These are phyloP conservation scores for Stenodera caucasica DNA, from an alignment of 2,888 invertebrate genomes.

Conservation along the genomic window DNA sequence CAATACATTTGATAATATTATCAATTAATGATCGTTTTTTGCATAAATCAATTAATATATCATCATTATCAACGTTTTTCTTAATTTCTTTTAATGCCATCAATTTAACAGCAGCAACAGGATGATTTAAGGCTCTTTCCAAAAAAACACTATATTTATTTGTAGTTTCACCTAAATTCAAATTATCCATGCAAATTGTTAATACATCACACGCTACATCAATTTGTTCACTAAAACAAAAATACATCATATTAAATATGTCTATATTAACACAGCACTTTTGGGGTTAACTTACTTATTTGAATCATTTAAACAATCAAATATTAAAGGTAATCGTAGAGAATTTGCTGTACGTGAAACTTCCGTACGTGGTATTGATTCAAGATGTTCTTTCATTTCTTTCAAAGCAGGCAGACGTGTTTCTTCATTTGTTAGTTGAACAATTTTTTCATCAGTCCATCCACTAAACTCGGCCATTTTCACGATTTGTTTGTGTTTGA, in stretches of 20 bases:
- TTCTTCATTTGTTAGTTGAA: constrained; percentile 55
- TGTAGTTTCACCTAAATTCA: constrained; percentile 64
- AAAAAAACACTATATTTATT: constrained; percentile 63
- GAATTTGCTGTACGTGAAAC: constrained; percentile 51
- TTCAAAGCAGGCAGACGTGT: constrained; percentile 55
- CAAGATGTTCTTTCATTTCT: constrained; percentile 56
- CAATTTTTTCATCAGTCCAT: constrained; percentile 57
- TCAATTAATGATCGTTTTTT: constrained; percentile 56
- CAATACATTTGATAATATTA: constrained; percentile 61
- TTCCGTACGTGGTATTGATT: constrained; percentile 52
- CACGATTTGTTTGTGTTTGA: too few species aligned
- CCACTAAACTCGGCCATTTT: constrained; percentile 54
- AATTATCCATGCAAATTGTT: constrained; percentile 64
- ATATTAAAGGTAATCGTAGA: constrained; percentile 62
- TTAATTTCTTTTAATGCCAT: constrained; percentile 67
- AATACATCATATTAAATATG: constrained; percentile 14
- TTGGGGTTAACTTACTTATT: constrained; percentile 53
- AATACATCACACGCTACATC: constrained; percentile 68
- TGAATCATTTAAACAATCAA: constrained; percentile 65
- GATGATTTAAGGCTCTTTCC: constrained; percentile 66
- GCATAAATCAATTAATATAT: constrained; percentile 44
- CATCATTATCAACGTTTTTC: constrained; percentile 44
- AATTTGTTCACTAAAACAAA: constrained; percentile 59
- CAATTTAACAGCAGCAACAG: constrained; percentile 63
- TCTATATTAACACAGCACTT: constrained; percentile 35